Evolutionary conservation across 2,113 vertebrate genomes (phyloP), one percentile per base, ranked within the genome.

Genomic region (Hystrix brachyura): DNA sequence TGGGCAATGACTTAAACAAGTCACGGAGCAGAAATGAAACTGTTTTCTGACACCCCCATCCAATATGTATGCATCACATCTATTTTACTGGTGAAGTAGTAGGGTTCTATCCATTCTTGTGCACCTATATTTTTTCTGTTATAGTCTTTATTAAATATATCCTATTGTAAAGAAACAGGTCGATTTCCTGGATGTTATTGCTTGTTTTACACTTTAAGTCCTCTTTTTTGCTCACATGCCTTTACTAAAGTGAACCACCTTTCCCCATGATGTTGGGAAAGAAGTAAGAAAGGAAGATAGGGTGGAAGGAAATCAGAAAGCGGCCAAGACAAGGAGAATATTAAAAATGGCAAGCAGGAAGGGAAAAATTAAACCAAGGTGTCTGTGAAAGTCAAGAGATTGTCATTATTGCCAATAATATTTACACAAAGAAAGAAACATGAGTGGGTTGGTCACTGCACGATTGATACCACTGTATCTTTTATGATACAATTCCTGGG

Each of bases 191-290:
- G 25, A 72, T 55, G 67, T 48, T 67, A 19, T 46, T 85, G 15
- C 38, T 2, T n/a, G 0, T 21, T 60, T 34, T n/a, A 43, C 12
- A 51, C 51, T 82, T 83, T 15, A 69, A 32, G 55, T 6, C 0
- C 0, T 43, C 6, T 46, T 29, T 25, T 29, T 27, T 78, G 67
- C 1, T 5, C 0, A 17, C 14, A 64, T 1, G 23, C 1, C 60
- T 78, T 87, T n/a, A 69, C 76, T 38, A 59, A 46, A 91, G 7
- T 32, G 17, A 87, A 34, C 7, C 34, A 48, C 2, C 0, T 74
- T 65, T 87, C 19, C 55, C 10, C 15, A 29, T 38, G 53, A 14
- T 65, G 2, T 21, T 46, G 2, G 25, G 1, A 3, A 57, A 72
- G 15, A 29, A 10, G 32, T 5, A 32, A 62, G 2, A 34, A 19